Base-by-base conservation (phyloP, 1,140 invertebrate species). In the Calliopsis andreniformis region DNA sequence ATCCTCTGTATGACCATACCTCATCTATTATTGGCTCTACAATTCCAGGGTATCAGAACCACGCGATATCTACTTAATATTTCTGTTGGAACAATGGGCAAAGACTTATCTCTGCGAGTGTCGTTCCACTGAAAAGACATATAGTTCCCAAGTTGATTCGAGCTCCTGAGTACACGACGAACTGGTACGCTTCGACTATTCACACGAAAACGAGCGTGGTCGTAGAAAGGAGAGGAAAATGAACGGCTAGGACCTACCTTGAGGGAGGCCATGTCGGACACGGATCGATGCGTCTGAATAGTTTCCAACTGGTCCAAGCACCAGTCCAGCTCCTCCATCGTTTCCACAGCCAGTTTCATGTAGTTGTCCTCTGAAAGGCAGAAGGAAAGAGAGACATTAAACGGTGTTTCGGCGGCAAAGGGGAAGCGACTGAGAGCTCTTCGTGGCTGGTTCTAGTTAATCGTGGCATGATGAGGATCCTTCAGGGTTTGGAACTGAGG, bases 291-390 rank as follows among this genome's bases (percentile, higher is more conserved):
- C 56, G 98, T 99, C 94, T 99, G 98, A 91, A 99, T 99, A 68
- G 98, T 99, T 94, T 99, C 98, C 92, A 99, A 93, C 93, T 99
- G 98, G 93, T 99, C 98, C 92, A 99, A 93, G 92, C 99, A 99
- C 99, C 99, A 99, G 93, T 99, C 99, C 89, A 99, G 93, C 93
- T 99, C 99, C 91, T 99, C 98, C 93, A 99, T 95, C 23, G 98
- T 99, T 91, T 99, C 98, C 88, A 98, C 93, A 55, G 98, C 98
- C 87, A 99, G 92, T 91, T 97, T 98, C 92, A 96, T 95, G 92
- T 98, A 98, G 80, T 95, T 93, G 89, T 98, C 98, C 93, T 98
- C 98, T 97, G 92, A 73, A 93, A 94, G 86, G 71, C 69, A n/a
- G 66, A 35, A 47, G 25, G 20, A 55, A 55, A 56, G 35, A 8